Conservation (phyloP, 92 coral and sea anemone genomes). For the Palythoa grandis region DNA sequence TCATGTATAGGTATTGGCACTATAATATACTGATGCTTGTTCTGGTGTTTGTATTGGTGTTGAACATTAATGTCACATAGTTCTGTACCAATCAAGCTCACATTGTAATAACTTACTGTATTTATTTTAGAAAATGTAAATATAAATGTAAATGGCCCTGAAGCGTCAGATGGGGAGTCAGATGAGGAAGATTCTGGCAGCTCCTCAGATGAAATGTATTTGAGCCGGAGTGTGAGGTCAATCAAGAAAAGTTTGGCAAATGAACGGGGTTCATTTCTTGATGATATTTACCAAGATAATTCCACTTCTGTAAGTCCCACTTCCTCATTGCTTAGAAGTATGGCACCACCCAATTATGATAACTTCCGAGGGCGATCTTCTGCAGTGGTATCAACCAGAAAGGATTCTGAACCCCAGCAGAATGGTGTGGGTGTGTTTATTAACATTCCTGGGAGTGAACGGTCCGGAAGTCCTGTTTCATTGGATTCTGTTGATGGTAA, state of each 20-base stretch:
- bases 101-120: neutral
- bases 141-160: slow-evolving; percentile 47
- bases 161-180: slow-evolving; percentile 54
- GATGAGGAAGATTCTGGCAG: slow-evolving; percentile 74
- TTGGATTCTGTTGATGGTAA: slow-evolving; percentile 42
- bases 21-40: no score
- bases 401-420: slow-evolving; percentile 11
- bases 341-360: slow-evolving; percentile 31
- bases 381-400: neutral
- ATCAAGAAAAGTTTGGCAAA: neutral
- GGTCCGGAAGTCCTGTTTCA: slow-evolving; percentile 39
- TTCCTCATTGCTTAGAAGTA: slow-evolving; percentile 33
- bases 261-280: slow-evolving; percentile 29
- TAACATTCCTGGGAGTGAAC: slow-evolving; percentile 40
- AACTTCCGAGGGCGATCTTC: slow-evolving; percentile 38
- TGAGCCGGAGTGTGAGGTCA: slow-evolving; percentile 56
- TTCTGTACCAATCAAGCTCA: no score
- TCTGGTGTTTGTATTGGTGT: no score
- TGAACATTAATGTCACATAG: no score
- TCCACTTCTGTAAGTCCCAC: slow-evolving; percentile 24
- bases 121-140: slow-evolving; percentile 19
- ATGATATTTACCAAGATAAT: slow-evolving; percentile 22
- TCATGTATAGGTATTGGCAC: no score
- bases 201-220: slow-evolving; percentile 83
- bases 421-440: slow-evolving; percentile 25